A percentile compares a stretch with the other conserved stretches of the same genome.
Conservation (phyloP, 2,113 vertebrate genomes). For the Myotis davidii region DNA sequence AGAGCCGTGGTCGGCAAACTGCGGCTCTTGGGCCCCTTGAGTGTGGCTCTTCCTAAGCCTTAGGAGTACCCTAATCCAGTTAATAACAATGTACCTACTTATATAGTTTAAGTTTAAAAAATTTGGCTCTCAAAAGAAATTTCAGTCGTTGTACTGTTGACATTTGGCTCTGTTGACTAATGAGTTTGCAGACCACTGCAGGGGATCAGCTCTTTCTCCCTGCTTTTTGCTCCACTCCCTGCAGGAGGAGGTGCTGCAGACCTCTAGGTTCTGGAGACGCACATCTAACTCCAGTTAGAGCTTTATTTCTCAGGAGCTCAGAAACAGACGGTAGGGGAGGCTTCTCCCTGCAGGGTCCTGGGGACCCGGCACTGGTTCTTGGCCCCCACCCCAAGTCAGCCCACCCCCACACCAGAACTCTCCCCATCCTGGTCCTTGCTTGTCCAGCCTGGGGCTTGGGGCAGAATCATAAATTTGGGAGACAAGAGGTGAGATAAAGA, state of each 20-base stretch:
- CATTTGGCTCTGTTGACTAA: too few species aligned
- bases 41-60: too few species aligned
- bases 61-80: too few species aligned
- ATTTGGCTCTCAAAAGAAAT: too few species aligned
- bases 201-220: neutral
- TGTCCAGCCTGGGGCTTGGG: conserved; percentile 59
- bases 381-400: neutral
- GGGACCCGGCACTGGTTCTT: neutral
- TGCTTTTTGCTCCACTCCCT: neutral
- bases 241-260: neutral
- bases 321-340: neutral
- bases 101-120: too few species aligned
- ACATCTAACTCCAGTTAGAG: neutral
- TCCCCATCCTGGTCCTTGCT: neutral
- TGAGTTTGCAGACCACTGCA: too few species aligned
- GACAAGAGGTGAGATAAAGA: conserved; percentile 78
- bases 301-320: neutral
- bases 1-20: neutral
- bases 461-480: conserved; percentile 76
- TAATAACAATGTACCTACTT: too few species aligned
- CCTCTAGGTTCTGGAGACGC: neutral
- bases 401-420: neutral
- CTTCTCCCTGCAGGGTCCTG: neutral
- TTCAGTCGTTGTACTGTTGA: too few species aligned
- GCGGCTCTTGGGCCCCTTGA: too few species aligned